phyloP scores from a whole-genome alignment of 1,140 invertebrate species.

The Periplaneta americana region DNA sequence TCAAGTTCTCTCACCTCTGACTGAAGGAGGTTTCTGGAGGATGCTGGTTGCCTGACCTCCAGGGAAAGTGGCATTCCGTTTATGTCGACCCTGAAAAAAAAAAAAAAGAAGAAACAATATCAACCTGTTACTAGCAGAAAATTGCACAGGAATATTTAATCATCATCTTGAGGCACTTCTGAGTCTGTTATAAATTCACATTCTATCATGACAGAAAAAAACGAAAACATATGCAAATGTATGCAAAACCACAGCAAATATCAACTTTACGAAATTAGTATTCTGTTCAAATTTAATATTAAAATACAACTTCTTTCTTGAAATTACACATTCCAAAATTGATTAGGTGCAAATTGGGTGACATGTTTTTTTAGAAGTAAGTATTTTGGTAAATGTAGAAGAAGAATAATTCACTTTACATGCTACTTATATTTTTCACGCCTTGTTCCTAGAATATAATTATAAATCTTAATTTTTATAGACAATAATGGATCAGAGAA shows the following conservation, averaged over 20 bases:
- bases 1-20: slow-evolving; percentile 35
- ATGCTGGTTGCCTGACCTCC: slow-evolving; percentile 52
- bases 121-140: background rate
- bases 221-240: background rate
- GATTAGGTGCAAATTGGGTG: no score
- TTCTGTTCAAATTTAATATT: no score
- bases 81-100: slow-evolving; percentile 60
- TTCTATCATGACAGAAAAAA: background rate
- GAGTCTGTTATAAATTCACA: background rate
- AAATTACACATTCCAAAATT: no score
- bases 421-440: no score
- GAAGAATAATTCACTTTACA: no score
- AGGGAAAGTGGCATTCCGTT: slow-evolving; percentile 75
- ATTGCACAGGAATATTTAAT: no score
- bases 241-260: background rate
- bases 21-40: slow-evolving; percentile 30
- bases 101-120: background rate
- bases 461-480: no score
- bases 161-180: background rate
- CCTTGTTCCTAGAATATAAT: no score
- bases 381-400: no score
- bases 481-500: no score
- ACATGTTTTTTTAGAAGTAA: no score
- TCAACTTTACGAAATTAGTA: background rate
- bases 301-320: no score